Conservation (phyloP, 2,888 invertebrate species). For the Keiferia lycopersicella region DNA sequence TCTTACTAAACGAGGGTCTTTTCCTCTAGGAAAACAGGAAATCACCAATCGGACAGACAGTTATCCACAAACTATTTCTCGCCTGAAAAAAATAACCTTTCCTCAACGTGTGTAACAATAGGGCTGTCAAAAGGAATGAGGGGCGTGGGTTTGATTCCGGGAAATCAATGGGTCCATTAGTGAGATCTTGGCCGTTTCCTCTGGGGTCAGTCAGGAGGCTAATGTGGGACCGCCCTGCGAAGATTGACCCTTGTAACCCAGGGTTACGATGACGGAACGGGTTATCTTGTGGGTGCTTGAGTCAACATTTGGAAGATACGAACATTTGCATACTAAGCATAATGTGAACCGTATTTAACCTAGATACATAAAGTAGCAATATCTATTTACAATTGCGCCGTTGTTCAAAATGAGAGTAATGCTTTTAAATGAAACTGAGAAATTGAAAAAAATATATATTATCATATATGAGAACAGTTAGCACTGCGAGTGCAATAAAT, state of each 20-base stretch:
- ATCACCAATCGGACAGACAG: constrained; percentile 20
- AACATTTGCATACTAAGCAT: not conserved
- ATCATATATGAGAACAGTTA: too few relatives aligned
- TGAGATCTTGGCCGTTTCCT: constrained; percentile 62
- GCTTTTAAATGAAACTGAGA: too few relatives aligned
- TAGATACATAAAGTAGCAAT: not conserved
- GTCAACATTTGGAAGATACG: not conserved
- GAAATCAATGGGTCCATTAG: constrained; percentile 73
- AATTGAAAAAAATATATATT: too few relatives aligned
- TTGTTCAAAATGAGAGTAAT: too few relatives aligned
- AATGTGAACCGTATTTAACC: not conserved
- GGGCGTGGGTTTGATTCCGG: constrained; percentile 57
- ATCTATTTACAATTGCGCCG: too few relatives aligned
- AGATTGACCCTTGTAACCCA: constrained; percentile 55
- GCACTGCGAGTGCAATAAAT: too few relatives aligned
- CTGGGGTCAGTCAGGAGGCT: constrained; percentile 66
- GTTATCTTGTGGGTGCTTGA: constrained; percentile 1
- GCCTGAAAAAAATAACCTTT: constrained; percentile 25
- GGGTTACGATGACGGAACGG: constrained; percentile 23
- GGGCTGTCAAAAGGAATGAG: constrained; percentile 45
- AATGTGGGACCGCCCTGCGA: constrained; percentile 63
- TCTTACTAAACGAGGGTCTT: constrained; percentile 9
- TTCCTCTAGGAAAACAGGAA: constrained; percentile 17
- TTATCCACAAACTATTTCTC: constrained; percentile 20
- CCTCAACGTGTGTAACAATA: constrained; percentile 35